Evolutionary conservation across 2,113 vertebrate species (phyloP).

Genomic region (Silurus asotus): DNA sequence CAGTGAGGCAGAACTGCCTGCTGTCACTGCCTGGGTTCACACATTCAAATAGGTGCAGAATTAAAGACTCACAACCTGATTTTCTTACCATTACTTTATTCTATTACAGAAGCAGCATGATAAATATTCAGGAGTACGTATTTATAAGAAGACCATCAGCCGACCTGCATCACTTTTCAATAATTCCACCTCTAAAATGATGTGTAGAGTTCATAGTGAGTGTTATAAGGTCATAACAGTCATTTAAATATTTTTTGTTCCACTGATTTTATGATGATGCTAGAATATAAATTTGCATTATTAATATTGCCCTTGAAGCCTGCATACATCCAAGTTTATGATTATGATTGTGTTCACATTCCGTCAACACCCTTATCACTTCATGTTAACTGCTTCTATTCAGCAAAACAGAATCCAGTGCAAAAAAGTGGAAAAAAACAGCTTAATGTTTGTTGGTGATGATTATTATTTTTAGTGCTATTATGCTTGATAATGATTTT

Average conservation of each 20-base stretch:
- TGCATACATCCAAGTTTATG: background rate
- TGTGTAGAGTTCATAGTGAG: background rate
- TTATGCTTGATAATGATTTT: too few species aligned
- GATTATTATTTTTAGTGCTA: too few species aligned
- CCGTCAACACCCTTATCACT: background rate
- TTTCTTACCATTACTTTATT: background rate
- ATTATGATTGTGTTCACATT: background rate
- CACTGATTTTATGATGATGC: background rate
- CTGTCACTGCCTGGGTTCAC: conserved; percentile 59
- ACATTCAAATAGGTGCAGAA: conserved; percentile 60
- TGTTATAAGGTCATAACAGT: background rate
- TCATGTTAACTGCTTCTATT: background rate
- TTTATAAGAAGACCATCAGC: background rate
- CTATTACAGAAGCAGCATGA: conserved; percentile 2
- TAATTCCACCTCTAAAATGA: background rate
- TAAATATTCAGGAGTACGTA: conserved; percentile 40
- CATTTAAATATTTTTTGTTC: background rate
- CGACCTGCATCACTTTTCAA: background rate
- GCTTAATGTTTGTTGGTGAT: too few species aligned
- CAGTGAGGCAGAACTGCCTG: conserved; percentile 78
- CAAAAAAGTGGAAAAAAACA: background rate
- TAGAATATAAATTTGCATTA: background rate
- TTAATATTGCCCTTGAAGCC: background rate
- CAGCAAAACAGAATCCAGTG: background rate
- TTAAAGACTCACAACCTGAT: conserved; percentile 44